phyloP scores from a whole-genome alignment of 1,140 invertebrate genomes.

The Drosophila saltans region DNA sequence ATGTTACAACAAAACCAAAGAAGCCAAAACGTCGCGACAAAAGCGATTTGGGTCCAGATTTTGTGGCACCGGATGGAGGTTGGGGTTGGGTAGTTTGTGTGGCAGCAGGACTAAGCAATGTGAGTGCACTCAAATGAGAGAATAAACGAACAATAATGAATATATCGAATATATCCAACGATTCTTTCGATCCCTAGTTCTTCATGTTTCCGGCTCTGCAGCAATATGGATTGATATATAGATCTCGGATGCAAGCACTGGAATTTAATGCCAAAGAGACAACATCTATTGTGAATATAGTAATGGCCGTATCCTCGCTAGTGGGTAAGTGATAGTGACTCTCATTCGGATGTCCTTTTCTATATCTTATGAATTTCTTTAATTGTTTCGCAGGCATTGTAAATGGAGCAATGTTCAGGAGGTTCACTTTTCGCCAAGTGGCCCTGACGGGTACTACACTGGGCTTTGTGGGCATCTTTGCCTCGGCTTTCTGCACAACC shows the following conservation, averaged over 20 bases:
- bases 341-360: too few species aligned
- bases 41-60: slow-evolving; percentile 76
- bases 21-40: slow-evolving; percentile 76
- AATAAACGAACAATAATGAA: neutral
- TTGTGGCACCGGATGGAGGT: slow-evolving; percentile 80
- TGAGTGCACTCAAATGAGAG: slow-evolving; percentile 34
- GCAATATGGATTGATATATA: slow-evolving; percentile 87
- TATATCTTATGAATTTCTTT: neutral
- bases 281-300: slow-evolving; percentile 87
- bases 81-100: slow-evolving; percentile 81
- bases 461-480: slow-evolving; percentile 60
- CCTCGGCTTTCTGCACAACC: slow-evolving; percentile 62
- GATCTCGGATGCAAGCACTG: slow-evolving; percentile 85
- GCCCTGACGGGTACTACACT: slow-evolving; percentile 58
- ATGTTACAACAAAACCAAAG: slow-evolving; percentile 72
- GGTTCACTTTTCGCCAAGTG: slow-evolving; percentile 74
- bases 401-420: slow-evolving; percentile 76
- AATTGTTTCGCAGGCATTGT: slow-evolving; percentile 53
- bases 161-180: too few species aligned
- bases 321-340: slow-evolving; percentile 83
- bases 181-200: slow-evolving; percentile 83
- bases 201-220: slow-evolving; percentile 86
- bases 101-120: slow-evolving; percentile 75
- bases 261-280: slow-evolving; percentile 86
- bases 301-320: slow-evolving; percentile 86